Evolutionary conservation across 2,113 vertebrate genomes (phyloP).

Genomic region (Tachuris rubrigastra): DNA sequence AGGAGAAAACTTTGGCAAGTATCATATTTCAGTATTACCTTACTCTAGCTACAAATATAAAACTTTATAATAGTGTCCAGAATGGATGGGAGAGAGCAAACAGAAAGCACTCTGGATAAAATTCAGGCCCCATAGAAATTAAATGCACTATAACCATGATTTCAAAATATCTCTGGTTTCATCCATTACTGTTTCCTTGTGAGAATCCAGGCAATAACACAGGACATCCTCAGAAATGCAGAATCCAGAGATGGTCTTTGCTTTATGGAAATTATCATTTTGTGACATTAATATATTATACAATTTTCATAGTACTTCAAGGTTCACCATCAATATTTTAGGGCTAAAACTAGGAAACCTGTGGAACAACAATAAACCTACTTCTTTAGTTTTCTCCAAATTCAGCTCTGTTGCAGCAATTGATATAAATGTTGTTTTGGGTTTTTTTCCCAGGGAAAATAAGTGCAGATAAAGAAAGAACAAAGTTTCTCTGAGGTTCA

Average conservation of each 20-base stretch:
- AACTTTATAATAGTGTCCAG: neutral
- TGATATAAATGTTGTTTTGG: fast-evolving
- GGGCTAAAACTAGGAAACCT: neutral
- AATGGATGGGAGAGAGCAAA: neutral
- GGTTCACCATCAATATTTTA: neutral
- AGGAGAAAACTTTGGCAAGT: neutral
- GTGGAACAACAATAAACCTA: neutral
- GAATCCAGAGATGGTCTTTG: neutral
- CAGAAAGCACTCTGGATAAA: neutral
- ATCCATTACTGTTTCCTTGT: neutral
- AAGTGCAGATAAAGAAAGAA: neutral
- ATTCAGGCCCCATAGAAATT: neutral
- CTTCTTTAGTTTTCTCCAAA: neutral
- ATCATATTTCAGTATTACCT: neutral
- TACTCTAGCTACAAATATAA: neutral
- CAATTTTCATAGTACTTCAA: neutral
- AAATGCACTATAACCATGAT: neutral
- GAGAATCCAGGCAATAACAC: neutral
- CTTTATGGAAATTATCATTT: neutral
- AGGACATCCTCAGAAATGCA: neutral
- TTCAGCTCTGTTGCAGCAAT: neutral
- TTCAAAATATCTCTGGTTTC: neutral
- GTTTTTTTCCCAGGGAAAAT: neutral
- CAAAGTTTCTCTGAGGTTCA: neutral
- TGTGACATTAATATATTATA: neutral